These are phyloP conservation scores for Drosophila kurseongensis DNA, from an alignment of 1,140 invertebrate species.

Conservation along the genomic window DNA sequence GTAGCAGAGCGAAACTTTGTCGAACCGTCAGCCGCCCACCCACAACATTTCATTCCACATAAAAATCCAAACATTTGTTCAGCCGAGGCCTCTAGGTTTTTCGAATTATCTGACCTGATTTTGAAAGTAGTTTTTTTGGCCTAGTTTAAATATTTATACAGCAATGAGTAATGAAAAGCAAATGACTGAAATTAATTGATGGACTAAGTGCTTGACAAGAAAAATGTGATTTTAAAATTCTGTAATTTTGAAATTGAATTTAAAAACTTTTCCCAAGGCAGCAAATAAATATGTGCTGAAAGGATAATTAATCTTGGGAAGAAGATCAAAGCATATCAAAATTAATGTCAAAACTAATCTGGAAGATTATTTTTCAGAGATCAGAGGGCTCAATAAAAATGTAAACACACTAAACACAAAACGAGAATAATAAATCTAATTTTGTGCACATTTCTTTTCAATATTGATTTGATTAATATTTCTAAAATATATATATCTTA, in stretches of 20 bases:
- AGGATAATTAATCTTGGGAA: slow-evolving; percentile 20
- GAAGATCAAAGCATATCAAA: slow-evolving; percentile 25
- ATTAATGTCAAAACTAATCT: slow-evolving; percentile 24
- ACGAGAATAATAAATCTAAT: slow-evolving; percentile 3
- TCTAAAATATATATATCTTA: not conserved
- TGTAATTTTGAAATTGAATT: slow-evolving; percentile 19
- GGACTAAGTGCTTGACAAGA: not conserved
- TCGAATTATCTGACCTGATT: slow-evolving; percentile 36
- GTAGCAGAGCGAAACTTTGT: slow-evolving; percentile 42
- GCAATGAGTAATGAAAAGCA: slow-evolving; percentile 39
- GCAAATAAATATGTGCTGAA: slow-evolving; percentile 1
- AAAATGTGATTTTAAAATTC: slow-evolving; percentile 16
- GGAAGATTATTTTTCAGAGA: slow-evolving; percentile 12
- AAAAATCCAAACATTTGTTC: slow-evolving; percentile 67
- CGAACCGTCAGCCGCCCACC: slow-evolving; percentile 40
- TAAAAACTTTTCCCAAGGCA: slow-evolving; percentile 1
- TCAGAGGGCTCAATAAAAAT: slow-evolving; percentile 7
- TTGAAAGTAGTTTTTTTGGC: slow-evolving; percentile 36
- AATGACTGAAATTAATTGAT: slow-evolving; percentile 11
- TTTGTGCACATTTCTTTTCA: not conserved
- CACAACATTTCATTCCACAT: slow-evolving; percentile 32
- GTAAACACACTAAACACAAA: slow-evolving; percentile 8
- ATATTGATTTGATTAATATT: not conserved
- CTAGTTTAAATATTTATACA: slow-evolving; percentile 41
- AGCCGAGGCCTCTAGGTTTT: slow-evolving; percentile 12